Evolutionary conservation across 2,113 vertebrate genomes (phyloP).

Genomic region (Motacilla alba): DNA sequence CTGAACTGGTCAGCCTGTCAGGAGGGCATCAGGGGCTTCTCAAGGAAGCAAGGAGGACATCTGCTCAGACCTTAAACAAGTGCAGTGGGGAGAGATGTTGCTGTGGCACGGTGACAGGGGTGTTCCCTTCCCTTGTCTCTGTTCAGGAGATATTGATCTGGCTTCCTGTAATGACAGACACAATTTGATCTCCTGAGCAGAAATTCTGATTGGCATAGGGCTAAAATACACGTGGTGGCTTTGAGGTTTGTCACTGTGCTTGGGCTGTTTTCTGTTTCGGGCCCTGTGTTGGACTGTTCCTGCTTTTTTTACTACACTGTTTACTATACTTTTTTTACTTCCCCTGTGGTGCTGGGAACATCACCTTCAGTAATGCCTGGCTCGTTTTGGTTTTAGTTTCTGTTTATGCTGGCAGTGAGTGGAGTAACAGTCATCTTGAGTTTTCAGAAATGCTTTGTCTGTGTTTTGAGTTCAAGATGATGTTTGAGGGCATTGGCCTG

Average conservation of each 20-base stretch:
- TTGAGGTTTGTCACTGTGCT: neutral
- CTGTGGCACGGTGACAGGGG: neutral
- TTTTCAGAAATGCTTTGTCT: neutral
- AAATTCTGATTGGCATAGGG: neutral
- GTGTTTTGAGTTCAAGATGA: neutral
- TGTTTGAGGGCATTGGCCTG: fast-evolving
- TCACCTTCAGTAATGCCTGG: neutral
- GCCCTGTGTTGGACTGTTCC: neutral
- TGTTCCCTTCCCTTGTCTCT: neutral
- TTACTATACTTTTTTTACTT: neutral
- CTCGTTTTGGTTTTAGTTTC: neutral
- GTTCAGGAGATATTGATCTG: neutral
- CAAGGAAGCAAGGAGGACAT: neutral
- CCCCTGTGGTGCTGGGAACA: neutral
- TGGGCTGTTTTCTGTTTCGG: neutral
- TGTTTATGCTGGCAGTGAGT: neutral
- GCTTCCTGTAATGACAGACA: neutral
- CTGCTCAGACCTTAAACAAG: neutral
- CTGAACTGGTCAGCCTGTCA: neutral
- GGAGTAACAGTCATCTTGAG: neutral
- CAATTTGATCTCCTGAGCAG: neutral
- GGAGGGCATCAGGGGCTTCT: neutral
- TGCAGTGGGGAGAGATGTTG: neutral
- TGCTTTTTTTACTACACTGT: neutral
- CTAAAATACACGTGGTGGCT: neutral